phyloP scores from a whole-genome alignment of 53 echinoderm and acorn worm species.

The Apostichopus leukothele region DNA sequence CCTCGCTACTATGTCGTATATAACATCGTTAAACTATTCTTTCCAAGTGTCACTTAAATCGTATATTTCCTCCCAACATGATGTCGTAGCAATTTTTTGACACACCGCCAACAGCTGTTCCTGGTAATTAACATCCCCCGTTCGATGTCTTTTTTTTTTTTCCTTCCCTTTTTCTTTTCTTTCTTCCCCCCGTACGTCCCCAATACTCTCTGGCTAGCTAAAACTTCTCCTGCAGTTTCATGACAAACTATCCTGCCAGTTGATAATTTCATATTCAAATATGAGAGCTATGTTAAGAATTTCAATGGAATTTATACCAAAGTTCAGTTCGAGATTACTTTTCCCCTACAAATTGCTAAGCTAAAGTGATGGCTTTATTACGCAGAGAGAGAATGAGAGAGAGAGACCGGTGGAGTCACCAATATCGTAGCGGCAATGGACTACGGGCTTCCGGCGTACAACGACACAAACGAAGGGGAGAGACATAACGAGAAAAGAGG shows the following conservation, averaged over 20 bases:
- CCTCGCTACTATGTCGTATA: constrained; percentile 26
- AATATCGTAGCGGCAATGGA: neutral
- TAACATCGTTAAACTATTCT: constrained; percentile 30
- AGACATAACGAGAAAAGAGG: neutral
- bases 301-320: constrained; percentile 51
- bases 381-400: too few species aligned
- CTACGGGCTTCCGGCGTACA: neutral
- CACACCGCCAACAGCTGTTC: constrained; percentile 44
- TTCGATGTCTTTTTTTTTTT: constrained; percentile 20
- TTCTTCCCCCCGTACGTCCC: constrained; percentile 15
- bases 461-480: neutral
- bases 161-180: neutral
- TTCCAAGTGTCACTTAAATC: constrained; percentile 41
- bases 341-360: constrained; percentile 40
- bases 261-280: constrained; percentile 46
- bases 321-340: constrained; percentile 41
- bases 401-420: neutral
- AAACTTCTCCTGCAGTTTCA: constrained; percentile 34
- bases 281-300: constrained; percentile 46
- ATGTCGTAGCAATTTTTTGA: constrained; percentile 46
- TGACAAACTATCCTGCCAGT: constrained; percentile 35
- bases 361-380: constrained; percentile 39
- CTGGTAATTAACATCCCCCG: constrained; percentile 34
- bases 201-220: constrained; percentile 28
- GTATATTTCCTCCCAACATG: constrained; percentile 47